A percentile compares a stretch with the other conserved stretches of the same genome.
Conservation (phyloP, 2,888 invertebrate genomes). For the Phalera bucephala region DNA sequence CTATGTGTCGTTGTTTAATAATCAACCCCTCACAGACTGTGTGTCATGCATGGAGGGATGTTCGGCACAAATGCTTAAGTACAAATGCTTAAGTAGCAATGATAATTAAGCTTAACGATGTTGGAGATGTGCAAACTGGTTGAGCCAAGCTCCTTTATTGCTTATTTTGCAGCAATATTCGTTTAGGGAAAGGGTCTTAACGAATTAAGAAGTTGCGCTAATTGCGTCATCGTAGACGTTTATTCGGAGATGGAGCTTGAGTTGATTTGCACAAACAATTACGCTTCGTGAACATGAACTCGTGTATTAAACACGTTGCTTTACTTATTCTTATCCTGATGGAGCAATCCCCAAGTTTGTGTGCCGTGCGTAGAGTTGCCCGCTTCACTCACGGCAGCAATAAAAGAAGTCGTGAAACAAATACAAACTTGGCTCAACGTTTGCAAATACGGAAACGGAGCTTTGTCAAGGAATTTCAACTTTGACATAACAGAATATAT, state of each 20-base stretch:
- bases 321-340: constrained; percentile 16
- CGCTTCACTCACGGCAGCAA: constrained; percentile 22
- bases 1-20: background rate
- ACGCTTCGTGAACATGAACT: constrained; percentile 34
- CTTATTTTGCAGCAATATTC: constrained; percentile 72
- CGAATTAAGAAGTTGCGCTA: constrained; percentile 68
- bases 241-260: constrained; percentile 25
- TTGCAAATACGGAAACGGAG: constrained; percentile 15
- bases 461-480: constrained; percentile 13
- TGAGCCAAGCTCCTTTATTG: constrained; percentile 62
- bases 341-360: constrained; percentile 24
- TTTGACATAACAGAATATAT: constrained; percentile 1
- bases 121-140: constrained; percentile 73
- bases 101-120: constrained; percentile 72
- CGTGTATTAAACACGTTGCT: constrained; percentile 22
- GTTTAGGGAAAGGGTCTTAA: constrained; percentile 53
- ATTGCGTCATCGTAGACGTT: constrained; percentile 45
- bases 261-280: constrained; percentile 49
- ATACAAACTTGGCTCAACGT: constrained; percentile 23
- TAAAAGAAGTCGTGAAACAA: constrained; percentile 27
- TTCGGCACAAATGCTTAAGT: constrained; percentile 50
- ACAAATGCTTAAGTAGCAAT: constrained; percentile 61
- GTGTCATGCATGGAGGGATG: constrained; percentile 32
- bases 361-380: constrained; percentile 20
- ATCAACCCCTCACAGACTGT: constrained; percentile 10